phyloP scores from a whole-genome alignment of 2,888 invertebrate genomes.

The Pomacea canaliculata region DNA sequence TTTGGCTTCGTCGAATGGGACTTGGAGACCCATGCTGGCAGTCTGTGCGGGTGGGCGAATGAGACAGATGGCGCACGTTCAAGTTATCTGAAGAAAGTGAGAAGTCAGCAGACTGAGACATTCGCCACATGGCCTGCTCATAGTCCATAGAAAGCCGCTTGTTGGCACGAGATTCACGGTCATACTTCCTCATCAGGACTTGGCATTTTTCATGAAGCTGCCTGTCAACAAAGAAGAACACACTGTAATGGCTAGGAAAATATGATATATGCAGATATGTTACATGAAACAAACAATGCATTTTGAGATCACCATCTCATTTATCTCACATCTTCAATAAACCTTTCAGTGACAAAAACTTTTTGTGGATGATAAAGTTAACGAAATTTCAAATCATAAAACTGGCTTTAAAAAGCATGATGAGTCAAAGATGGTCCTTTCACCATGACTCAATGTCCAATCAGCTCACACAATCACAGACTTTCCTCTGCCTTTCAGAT shows the following conservation, averaged over 20 bases:
- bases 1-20: slow-evolving; percentile 12
- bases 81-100: slow-evolving; percentile 50
- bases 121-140: slow-evolving; percentile 89
- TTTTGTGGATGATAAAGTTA: too few species aligned
- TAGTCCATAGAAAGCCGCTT: slow-evolving; percentile 84
- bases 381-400: too few species aligned
- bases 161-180: slow-evolving; percentile 83
- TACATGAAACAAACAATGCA: too few species aligned
- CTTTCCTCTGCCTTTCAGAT: too few species aligned
- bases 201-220: slow-evolving; percentile 80
- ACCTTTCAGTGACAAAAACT: too few species aligned
- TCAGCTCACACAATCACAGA: too few species aligned
- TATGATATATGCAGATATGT: too few species aligned
- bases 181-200: slow-evolving; percentile 75
- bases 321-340: too few species aligned
- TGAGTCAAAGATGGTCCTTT: too few species aligned
- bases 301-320: too few species aligned
- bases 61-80: slow-evolving; percentile 12
- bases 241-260: background rate
- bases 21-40: slow-evolving; percentile 7
- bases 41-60: slow-evolving; percentile 7
- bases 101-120: slow-evolving; percentile 68
- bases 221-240: slow-evolving; percentile 70
- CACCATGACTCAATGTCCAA: too few species aligned
- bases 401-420: too few species aligned